Conservation (phyloP, 2,113 vertebrate genomes). For the Rattus norvegicus region DNA sequence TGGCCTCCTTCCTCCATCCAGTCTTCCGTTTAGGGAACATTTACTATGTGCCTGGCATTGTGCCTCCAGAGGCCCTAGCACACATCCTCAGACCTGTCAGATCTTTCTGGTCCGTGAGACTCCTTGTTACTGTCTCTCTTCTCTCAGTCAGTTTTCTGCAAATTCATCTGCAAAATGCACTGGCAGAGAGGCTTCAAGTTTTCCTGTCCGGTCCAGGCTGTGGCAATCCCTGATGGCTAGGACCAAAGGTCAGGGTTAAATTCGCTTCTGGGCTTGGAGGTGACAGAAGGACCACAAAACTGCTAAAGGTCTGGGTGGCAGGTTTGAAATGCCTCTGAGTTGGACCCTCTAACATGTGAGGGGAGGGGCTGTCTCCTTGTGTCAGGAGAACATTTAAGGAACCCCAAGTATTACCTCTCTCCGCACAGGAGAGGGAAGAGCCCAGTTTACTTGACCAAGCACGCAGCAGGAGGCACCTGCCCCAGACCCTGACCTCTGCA, state of each 20-base stretch:
- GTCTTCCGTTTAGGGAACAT: neutral
- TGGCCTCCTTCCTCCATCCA: neutral
- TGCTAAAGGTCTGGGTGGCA: neutral
- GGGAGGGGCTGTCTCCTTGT: neutral
- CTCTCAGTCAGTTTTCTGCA: neutral
- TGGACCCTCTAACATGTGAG: neutral
- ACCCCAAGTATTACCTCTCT: neutral
- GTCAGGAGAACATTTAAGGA: neutral
- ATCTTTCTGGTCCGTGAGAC: too few relatives aligned
- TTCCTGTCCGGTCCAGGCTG: rapidly evolving
- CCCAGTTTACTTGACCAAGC: neutral
- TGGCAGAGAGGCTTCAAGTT: neutral
- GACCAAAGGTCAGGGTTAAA: neutral
- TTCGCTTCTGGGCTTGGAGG: neutral
- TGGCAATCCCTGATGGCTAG: neutral
- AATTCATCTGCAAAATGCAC: neutral
- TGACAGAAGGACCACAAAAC: neutral
- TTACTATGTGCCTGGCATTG: neutral
- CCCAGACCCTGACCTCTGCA: neutral
- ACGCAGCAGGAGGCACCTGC: neutral
- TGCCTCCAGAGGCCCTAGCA: neutral
- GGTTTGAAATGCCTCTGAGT: neutral
- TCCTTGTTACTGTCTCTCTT: neutral
- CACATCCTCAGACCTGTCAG: too few relatives aligned
- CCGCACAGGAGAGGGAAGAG: neutral